Base-by-base conservation (phyloP, 2,797 vertebrate genomes). In the Cryptoblepharus egeriae region DNA sequence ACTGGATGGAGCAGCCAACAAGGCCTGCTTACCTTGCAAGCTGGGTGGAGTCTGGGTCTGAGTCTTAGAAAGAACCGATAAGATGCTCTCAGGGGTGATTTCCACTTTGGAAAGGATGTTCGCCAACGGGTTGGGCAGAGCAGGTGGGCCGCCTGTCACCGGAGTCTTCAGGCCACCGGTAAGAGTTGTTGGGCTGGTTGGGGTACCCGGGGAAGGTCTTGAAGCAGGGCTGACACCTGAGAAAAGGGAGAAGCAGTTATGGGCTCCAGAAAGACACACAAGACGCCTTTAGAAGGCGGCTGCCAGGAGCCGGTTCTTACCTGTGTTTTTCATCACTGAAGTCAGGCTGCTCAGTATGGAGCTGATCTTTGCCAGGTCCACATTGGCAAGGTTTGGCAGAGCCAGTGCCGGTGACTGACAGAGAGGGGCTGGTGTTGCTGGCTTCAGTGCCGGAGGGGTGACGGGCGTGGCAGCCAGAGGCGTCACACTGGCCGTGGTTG, bases 311-410 rank as follows among this genome's bases (percentile, higher is more conserved):
- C 3, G 7, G 1, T 37, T 86, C 97, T 93, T 89, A 99, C 98
- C 97, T 88, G 98, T 98, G 69, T 95, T 98, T 92, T 99, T 99
- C 98, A 99, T 99, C 55, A 97, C 99, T 0, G 98, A 98, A 0
- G 98, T 99, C 80, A 99, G 93, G 15, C 98, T 99, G 94, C 95
- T 99, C 24, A 99, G 97, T 77, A 99, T 99, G 88, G 99, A 99
- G 95, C 98, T 99, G 95, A 99, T 99, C 94, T 99, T 99, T 42
- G 98, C 99, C 89, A 99, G 93, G 93, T 99, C 98, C 90, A 99
- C 98, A 22, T 99, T 99, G 75, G 98, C 98, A 90, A 99, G 94
- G 93, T 98, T 99, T 84, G 99, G 96, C 90, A 96, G 79, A 2
- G 94, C 92, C 3, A 96, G 83, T 0, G 94, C 81, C 0, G 95